Evolutionary conservation across 2,888 invertebrate genomes (phyloP).

Genomic region (Caenorhabditis angaria): DNA sequence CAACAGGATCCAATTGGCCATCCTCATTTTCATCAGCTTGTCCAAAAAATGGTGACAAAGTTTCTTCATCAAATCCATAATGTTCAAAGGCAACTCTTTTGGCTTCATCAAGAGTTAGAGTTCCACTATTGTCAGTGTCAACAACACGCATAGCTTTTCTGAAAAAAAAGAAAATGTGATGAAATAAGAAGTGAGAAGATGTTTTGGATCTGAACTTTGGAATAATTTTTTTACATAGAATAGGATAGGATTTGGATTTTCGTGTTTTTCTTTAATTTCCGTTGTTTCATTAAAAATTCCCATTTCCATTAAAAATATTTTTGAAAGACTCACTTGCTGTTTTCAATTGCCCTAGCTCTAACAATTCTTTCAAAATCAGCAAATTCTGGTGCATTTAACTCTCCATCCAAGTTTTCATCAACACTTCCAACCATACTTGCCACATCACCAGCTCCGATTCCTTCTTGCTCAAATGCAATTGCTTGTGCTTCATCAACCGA

Average conservation of each 20-base stretch:
- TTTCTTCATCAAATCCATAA: conserved; percentile 59
- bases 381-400: conserved; percentile 70
- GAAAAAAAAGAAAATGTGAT: conserved; percentile 4
- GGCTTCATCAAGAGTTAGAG: conserved; percentile 68
- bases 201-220: too few relatives aligned
- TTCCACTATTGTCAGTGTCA: conserved; percentile 68
- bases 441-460: conserved; percentile 66
- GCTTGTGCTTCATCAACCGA: conserved; percentile 69
- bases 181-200: too few relatives aligned
- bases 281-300: too few relatives aligned
- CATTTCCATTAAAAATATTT: too few relatives aligned
- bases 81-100: conserved; percentile 68
- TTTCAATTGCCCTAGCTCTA: conserved; percentile 66
- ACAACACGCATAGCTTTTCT: conserved; percentile 57
- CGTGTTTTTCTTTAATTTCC: too few relatives aligned
- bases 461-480: conserved; percentile 67
- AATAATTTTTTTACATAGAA: too few relatives aligned
- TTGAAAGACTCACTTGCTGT: conserved; percentile 66
- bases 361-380: conserved; percentile 69
- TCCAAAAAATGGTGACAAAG: conserved; percentile 68
- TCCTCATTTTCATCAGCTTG: conserved; percentile 72
- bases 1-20: conserved; percentile 67
- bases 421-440: conserved; percentile 67
- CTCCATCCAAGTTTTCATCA: conserved; percentile 65
- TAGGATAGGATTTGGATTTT: too few relatives aligned